Conservation (phyloP, 92 coral and sea anemone species). For the Epizoanthus illoricatus region DNA sequence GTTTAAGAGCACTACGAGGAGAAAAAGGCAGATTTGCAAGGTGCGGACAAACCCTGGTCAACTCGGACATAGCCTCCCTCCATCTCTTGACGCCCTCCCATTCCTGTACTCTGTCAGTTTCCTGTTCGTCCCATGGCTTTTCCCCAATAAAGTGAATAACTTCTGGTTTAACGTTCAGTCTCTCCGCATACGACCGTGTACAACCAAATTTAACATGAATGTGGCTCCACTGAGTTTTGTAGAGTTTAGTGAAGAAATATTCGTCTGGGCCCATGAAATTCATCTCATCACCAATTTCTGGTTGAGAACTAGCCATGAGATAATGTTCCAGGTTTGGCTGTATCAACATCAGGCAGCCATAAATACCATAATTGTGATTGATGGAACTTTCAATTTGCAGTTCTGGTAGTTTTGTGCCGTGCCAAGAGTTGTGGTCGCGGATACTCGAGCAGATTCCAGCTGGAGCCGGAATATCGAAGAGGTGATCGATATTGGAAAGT, state of each 20-base stretch:
- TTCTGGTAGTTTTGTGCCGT: conserved; percentile 74
- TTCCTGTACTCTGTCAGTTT: conserved; percentile 37
- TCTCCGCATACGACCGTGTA: conserved; percentile 66
- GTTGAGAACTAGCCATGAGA: conserved; percentile 74
- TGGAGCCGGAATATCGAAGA: conserved; percentile 70
- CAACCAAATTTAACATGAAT: conserved; percentile 76
- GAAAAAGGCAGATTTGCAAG: neutral
- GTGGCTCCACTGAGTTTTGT: conserved; percentile 79
- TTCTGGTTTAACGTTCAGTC: conserved; percentile 50
- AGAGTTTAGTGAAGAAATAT: conserved; percentile 77
- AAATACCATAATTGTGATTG: conserved; percentile 77
- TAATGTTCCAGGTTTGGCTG: conserved; percentile 73
- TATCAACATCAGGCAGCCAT: conserved; percentile 79
- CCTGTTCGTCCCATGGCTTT: conserved; percentile 69
- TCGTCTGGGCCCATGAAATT: conserved; percentile 87
- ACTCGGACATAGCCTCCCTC: conserved; percentile 17
- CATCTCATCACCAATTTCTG: conserved; percentile 62
- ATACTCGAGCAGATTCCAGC: conserved; percentile 92
- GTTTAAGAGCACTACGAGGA: neutral
- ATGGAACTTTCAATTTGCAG: conserved; percentile 70
- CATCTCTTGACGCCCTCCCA: conserved; percentile 58
- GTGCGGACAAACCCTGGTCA: neutral
- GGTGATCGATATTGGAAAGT: conserved; percentile 61
- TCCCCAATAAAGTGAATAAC: conserved; percentile 74
- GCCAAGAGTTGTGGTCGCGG: conserved; percentile 74